Base-by-base conservation (phyloP, 2,888 invertebrate species). In the Sialis lutaria region DNA sequence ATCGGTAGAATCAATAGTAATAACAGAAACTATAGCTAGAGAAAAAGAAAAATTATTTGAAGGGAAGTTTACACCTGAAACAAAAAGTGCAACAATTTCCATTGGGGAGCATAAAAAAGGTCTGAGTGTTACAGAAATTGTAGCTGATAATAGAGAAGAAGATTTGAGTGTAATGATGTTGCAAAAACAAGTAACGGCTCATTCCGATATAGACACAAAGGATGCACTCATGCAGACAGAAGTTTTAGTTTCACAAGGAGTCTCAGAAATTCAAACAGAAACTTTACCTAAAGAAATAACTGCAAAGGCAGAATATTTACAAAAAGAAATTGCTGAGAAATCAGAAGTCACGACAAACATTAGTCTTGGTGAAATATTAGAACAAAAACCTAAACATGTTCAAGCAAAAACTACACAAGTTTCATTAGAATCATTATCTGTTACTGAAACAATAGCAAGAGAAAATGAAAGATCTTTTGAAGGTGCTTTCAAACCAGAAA, bases 141-240 rank as follows among this genome's bases (percentile, higher is more conserved):
- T 64, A 51, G 62, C 64, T 54, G 63, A 68, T 53, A 67, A 69
- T 54, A 59, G 55, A 50, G 65, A 65, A 63, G 69, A 70, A 70
- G 64, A 70, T 69, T 69, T 59, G 22, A 44, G 37, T 6, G 13
- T 58, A 9, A 51, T 57, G 13, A 54, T 58, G 32, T 50, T 52
- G 22, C 47, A 52, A n/a, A 42, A 40, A 50, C 22, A 50, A 48
- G 13, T 46, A 12, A 44, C 40, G 40, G 49, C 59, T 57, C 32
- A 53, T 49, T 48, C 49, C 49, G 42, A 49, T 42, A 45, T 50
- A 33, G 49, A 53, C 6, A 53, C 51, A 42, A 53, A 55, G 48
- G 54, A 55, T 51, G 51, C 54, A 37, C 44, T 58, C 12, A 55
- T 6, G 41, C 45, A 50, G 12, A 39, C 34, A 33, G 47, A 48